Evolutionary conservation across 1,140 invertebrate genomes (phyloP), one percentile per base, ranked within the genome.

Genomic region (Holotrichia oblita): DNA sequence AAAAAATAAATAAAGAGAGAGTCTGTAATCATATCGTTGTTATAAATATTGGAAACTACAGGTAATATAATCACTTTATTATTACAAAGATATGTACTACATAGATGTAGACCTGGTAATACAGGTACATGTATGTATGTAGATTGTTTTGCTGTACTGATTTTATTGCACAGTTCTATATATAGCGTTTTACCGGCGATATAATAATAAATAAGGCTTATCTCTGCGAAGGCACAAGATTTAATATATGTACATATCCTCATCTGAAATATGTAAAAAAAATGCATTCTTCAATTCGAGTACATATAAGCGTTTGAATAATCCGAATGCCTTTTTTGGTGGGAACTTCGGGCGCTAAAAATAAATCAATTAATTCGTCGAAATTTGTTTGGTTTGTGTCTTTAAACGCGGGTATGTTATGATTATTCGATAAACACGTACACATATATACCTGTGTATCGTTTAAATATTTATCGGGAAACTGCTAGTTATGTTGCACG

Each of bases 81-180:
- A n/a, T 34, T 34, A 34, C 27, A 34, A 34, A 34, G 27, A 34
- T 34, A 34, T 34, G 27, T 34, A 34, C n/a, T n/a, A n/a, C n/a
- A 34, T 4, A 34, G 27, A 34, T 34, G 2, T 34, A n/a, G n/a
- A n/a, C n/a, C 44, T 42, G 12, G 12, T n/a, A 55, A 14, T n/a
- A 48, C 44, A 48, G 44, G 44, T 48, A 48, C 10, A 10, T 48
- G 10, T 17, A 17, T n/a, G n/a, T 17, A n/a, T n/a, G n/a, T n/a
- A n/a, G n/a, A n/a, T 55, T 55, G 48, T 55, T 55, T 55, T 55
- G 48, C 17, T 55, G 48, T 34, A 34, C 48, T 55, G 48, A 17
- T 55, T 55, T 55, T 55, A 55, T 55, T 55, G 17, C 48, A 55
- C 14, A 14, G 48, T 55, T 17, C 48, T 55, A 55, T 55, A 55